Percentiles rank a stretch among this genome's conserved stretches.
Evolutionary conservation across 2,797 vertebrate genomes (phyloP).

Genomic region (Rhabdophis nuchalis): DNA sequence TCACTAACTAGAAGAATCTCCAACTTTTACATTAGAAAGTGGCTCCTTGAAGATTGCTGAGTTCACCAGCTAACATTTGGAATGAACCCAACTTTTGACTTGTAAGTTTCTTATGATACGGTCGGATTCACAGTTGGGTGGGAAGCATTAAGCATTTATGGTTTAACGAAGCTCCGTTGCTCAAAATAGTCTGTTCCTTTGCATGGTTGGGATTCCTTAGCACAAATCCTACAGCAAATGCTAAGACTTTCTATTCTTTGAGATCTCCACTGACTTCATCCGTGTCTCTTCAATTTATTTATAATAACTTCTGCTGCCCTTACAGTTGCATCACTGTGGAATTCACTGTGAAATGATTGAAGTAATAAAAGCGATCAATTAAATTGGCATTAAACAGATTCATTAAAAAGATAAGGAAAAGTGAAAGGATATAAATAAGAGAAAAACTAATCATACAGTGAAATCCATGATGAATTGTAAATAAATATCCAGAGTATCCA

Average conservation of each 20-base stretch:
- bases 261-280: not conserved
- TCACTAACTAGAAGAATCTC: not conserved
- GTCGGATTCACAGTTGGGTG: not conserved
- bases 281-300: not conserved
- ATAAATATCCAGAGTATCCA: not conserved
- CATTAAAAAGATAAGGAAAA: not conserved
- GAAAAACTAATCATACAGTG: not conserved
- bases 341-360: not conserved
- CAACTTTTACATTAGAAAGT: not conserved
- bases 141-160: not conserved
- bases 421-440: not conserved
- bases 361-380: not conserved
- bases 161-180: not conserved
- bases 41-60: not conserved
- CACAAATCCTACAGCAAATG: not conserved
- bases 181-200: not conserved
- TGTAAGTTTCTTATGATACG: not conserved
- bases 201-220: not conserved
- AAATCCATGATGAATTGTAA: not conserved
- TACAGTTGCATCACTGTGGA: not conserved
- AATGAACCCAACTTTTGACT: not conserved
- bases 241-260: not conserved
- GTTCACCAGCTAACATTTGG: not conserved
- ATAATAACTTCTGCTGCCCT: not conserved
- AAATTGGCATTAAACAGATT: not conserved